These are phyloP conservation scores for Alfaro cultratus DNA, from an alignment of 2,797 vertebrate genomes.

Conservation along the genomic window DNA sequence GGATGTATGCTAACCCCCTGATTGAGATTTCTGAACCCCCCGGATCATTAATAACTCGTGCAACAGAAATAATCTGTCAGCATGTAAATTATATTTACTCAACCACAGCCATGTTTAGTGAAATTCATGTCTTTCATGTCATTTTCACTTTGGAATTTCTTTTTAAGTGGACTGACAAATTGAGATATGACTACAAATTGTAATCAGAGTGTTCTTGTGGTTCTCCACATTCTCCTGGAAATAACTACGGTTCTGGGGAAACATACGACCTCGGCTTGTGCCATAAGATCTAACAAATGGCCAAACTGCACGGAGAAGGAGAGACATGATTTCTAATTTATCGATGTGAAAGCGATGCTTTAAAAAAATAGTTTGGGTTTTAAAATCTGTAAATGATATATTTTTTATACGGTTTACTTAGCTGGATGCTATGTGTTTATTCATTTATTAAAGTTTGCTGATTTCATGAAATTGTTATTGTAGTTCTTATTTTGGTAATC, in stretches of 20 bases:
- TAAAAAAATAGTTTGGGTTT: not conserved
- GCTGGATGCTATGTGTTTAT: not conserved
- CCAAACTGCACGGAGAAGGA: not conserved
- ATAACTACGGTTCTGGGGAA: conserved; percentile 51
- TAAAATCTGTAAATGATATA: not conserved
- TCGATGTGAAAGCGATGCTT: not conserved
- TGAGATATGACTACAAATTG: conserved; percentile 47
- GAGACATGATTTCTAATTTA: not conserved
- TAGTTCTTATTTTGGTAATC: not conserved
- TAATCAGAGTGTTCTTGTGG: conserved; percentile 46
- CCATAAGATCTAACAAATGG: conserved; percentile 28
- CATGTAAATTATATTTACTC: conserved; percentile 12
- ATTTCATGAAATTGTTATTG: not conserved
- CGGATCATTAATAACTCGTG: conserved; percentile 26
- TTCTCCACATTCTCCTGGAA: conserved; percentile 54
- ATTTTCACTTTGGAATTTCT: conserved; percentile 7
- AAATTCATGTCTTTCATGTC: not conserved
- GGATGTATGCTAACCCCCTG: not conserved
- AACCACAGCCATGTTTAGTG: conserved; percentile 5
- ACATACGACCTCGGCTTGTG: conserved; percentile 16
- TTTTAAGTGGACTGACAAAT: conserved; percentile 48
- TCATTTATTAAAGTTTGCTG: not conserved
- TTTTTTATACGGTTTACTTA: not conserved
- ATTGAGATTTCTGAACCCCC: conserved; percentile 16
- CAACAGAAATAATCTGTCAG: conserved; percentile 16